Evolutionary conservation across 2,113 vertebrate genomes (phyloP), one percentile per base, ranked within the genome.

Genomic region (Vireo altiloquus): DNA sequence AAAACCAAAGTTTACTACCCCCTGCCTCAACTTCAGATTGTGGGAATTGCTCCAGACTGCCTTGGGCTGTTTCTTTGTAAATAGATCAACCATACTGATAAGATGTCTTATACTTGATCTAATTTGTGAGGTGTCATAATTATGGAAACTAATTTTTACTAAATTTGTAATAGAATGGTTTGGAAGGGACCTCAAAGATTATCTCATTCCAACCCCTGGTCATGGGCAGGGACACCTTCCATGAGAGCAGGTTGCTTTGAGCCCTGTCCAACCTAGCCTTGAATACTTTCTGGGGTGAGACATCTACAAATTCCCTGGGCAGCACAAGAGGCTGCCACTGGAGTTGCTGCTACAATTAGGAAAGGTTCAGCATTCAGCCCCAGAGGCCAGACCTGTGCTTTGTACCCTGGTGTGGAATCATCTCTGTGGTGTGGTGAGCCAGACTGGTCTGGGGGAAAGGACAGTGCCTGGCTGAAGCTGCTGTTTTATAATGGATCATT

Each of bases 261-360:
- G 25, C 12, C 17, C 14, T 3, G 9, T 50, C 22, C 22, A 50
- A 5, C 44, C 52, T 46, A 19, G 44, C 44, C 19, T 66, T 37
- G 27, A 30, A 20, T 27, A 11, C 9, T 65, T 50, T 7, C 13
- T n/a, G 23, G 22, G 2, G 0, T 59, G 15, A 10, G 2, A 8
- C 40, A 74, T 5, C 44, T 33, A n/a, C 18, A 39, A 1, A 33
- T 44, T 66, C 37, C 39, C 44, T 33, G 59, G 42, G 21, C 19
- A 44, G 0, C 23, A 60, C 14, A 15, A 0, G 3, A 68, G 17
- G 17, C 14, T 68, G 61, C 2, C 23, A 15, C 1, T 0, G 3
- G 44, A 44, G 30, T 13, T 89, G 5, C 5, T 39, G 42, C 15
- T 53, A 2, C 2, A 10, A 0, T 21, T 57, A 14, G 25, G 3